A percentile compares a stretch with the other conserved stretches of the same genome.
Conservation (phyloP, 2,113 vertebrate species). For the Limanda limanda region DNA sequence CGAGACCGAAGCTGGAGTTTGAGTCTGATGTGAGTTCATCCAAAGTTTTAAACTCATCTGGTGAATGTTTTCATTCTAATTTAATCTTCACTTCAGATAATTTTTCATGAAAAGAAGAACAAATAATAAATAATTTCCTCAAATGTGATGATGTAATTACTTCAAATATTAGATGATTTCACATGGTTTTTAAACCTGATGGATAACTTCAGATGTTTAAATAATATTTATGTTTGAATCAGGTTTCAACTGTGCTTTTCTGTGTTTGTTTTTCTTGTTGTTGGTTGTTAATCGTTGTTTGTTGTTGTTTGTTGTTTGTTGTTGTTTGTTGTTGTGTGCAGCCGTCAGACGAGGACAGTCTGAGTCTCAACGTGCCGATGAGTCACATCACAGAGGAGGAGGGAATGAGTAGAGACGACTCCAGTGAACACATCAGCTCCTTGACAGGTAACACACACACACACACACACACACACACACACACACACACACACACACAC, state of each 20-base stretch:
- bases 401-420: slow-evolving; percentile 88
- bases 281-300: slow-evolving; percentile 13
- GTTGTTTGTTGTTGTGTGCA: slow-evolving; percentile 53
- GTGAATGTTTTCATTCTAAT: too few relatives aligned
- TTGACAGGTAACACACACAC: slow-evolving; percentile 83
- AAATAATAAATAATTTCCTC: too few relatives aligned
- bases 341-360: slow-evolving; percentile 95
- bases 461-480: background rate
- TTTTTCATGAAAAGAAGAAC: too few relatives aligned
- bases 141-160: background rate
- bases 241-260: background rate
- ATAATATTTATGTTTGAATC: background rate
- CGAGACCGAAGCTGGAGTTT: too few relatives aligned
- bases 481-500: background rate
- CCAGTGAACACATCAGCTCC: slow-evolving; percentile 84
- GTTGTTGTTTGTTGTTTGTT: too few relatives aligned
- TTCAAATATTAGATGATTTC: background rate
- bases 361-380: slow-evolving; percentile 92
- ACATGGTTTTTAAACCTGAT: background rate
- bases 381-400: slow-evolving; percentile 94
- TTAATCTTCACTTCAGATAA: too few relatives aligned
- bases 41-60: too few relatives aligned
- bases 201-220: background rate
- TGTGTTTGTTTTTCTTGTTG: too few relatives aligned
- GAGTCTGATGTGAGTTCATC: too few relatives aligned